Conservation (phyloP, 35 echinoderm and acorn worm species). For the Hemicentrotus pulcherrimus region DNA sequence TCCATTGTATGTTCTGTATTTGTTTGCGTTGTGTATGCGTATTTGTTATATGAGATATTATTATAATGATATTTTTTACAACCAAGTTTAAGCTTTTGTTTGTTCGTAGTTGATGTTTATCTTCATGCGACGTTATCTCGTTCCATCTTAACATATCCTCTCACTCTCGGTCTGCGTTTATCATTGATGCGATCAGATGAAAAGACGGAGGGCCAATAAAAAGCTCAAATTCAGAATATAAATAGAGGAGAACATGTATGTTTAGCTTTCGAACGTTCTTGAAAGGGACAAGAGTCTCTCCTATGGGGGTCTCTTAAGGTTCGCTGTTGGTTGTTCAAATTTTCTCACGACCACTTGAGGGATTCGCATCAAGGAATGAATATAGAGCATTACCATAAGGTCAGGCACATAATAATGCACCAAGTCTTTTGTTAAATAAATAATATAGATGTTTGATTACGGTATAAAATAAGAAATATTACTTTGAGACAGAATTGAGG, state of each 20-base stretch:
- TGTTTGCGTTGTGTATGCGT: no score
- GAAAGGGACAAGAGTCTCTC: not conserved
- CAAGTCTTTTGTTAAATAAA: no score
- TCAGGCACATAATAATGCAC: not conserved
- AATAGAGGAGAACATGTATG: not conserved
- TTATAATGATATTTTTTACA: not conserved
- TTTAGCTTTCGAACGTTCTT: not conserved
- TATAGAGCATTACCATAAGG: not conserved
- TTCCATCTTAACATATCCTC: not conserved
- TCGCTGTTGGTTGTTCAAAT: not conserved
- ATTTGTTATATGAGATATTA: not conserved
- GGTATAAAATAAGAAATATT: no score
- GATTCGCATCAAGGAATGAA: not conserved
- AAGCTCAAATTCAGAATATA: not conserved
- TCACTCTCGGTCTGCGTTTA: not conserved
- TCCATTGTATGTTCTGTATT: no score
- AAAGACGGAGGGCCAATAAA: not conserved
- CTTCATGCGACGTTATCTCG: not conserved
- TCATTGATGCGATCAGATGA: not conserved
- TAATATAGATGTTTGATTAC: no score
- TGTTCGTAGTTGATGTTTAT: not conserved
- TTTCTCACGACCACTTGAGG: not conserved
- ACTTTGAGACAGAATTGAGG: no score
- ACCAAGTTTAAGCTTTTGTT: no score
- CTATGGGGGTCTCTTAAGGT: not conserved